A percentile compares a stretch with the other conserved stretches of the same genome.
These are phyloP conservation scores for Epinotia nisella DNA, from an alignment of 2,888 invertebrate genomes.

Conservation along the genomic window DNA sequence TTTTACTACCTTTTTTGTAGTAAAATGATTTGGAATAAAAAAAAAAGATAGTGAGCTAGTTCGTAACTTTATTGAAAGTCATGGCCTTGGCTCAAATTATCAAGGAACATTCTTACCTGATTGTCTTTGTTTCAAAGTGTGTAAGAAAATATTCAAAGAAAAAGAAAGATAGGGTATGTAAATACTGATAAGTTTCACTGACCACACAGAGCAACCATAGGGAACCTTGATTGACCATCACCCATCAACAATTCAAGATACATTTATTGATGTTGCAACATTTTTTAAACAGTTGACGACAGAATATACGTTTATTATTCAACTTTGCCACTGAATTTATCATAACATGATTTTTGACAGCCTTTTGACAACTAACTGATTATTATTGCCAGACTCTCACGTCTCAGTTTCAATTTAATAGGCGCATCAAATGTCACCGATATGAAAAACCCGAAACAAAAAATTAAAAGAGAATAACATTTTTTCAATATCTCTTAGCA, in stretches of 20 bases:
- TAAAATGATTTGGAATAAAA: constrained; percentile 32
- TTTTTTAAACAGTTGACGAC: neutral
- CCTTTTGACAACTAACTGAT: no score
- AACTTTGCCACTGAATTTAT: neutral
- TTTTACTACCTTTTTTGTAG: constrained; percentile 40
- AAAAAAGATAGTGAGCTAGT: constrained; percentile 3
- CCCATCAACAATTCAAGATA: no score
- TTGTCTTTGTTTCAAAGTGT: neutral
- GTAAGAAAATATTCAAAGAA: no score
- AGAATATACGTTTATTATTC: neutral
- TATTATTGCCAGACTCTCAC: no score
- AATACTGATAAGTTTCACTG: no score
- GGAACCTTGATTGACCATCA: no score
- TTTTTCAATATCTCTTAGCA: constrained; percentile 42
- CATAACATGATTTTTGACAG: neutral
- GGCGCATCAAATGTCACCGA: constrained; percentile 33
- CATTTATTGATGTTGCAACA: no score
- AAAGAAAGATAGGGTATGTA: no score
- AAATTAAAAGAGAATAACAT: constrained; percentile 32
- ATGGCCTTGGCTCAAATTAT: neutral
- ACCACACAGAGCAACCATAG: no score
- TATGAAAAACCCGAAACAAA: constrained; percentile 36
- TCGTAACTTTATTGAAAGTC: neutral
- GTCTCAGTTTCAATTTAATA: constrained; percentile 35
- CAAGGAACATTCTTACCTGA: neutral